phyloP scores from a whole-genome alignment of 2,797 vertebrate genomes.

The Danio choprae region DNA sequence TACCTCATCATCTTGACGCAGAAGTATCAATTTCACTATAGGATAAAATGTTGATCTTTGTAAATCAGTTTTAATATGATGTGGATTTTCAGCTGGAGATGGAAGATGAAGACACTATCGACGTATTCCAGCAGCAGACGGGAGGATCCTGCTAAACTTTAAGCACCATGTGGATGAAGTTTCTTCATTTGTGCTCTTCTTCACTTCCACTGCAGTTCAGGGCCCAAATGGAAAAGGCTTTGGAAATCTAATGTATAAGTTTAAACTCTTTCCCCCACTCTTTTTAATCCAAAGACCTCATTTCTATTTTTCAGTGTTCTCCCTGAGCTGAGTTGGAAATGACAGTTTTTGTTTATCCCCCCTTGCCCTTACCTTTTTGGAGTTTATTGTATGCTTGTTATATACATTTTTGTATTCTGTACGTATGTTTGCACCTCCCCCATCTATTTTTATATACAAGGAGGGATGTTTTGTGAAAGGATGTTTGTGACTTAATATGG shows the following conservation, averaged over 20 bases:
- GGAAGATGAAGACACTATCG: conserved; percentile 93
- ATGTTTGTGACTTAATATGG: conserved; percentile 21
- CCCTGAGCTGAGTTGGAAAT: conserved; percentile 28
- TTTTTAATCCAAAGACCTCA: conserved; percentile 6
- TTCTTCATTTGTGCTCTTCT: background rate
- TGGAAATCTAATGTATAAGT: conserved; percentile 11
- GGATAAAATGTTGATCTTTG: background rate
- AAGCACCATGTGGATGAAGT: background rate
- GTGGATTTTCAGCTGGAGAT: conserved; percentile 86
- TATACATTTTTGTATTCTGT: conserved; percentile 32
- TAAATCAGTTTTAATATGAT: conserved; percentile 10
- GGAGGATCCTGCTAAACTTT: conserved; percentile 78
- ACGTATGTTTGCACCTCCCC: conserved; percentile 12
- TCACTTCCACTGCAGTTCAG: conserved; percentile 17
- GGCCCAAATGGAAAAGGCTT: conserved; percentile 11
- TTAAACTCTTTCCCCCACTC: background rate
- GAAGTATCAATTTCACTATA: no score
- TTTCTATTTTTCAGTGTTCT: conserved; percentile 26
- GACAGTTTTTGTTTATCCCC: background rate
- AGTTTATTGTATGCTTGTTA: conserved; percentile 28
- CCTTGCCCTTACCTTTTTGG: background rate
- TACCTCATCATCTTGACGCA: no score
- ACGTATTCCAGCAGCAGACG: conserved; percentile 95
- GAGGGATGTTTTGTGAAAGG: conserved; percentile 26
- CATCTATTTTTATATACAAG: conserved; percentile 27